Evolutionary conservation across 1,140 invertebrate species (phyloP).

Genomic region (Galleria mellonella): DNA sequence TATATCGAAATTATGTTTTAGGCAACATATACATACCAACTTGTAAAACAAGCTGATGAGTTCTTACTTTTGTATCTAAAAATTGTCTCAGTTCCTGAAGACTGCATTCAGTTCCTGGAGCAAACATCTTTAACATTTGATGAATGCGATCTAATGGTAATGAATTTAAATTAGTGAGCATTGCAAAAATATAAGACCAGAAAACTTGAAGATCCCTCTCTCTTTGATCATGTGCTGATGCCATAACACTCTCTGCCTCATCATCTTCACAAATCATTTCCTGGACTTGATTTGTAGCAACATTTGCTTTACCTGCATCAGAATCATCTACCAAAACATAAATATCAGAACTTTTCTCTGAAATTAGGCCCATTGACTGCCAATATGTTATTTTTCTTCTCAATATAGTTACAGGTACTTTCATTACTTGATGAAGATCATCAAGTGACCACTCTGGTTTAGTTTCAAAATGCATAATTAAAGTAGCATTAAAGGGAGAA

Average conservation of each 20-base stretch:
- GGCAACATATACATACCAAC: constrained; percentile 92
- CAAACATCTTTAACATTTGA: constrained; percentile 98
- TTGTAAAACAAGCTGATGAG: constrained; percentile 89
- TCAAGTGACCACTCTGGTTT: constrained; percentile 89
- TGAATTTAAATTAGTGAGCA: constrained; percentile 96
- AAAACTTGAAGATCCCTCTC: constrained; percentile 96
- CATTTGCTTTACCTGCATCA: constrained; percentile 56
- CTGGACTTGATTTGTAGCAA: constrained; percentile 57
- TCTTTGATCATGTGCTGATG: constrained; percentile 92
- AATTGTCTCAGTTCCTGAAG: constrained; percentile 91
- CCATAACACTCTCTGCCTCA: constrained; percentile 94
- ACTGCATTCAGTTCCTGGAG: constrained; percentile 91
- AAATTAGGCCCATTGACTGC: constrained; percentile 90
- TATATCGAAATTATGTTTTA: constrained; percentile 73
- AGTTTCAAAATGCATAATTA: constrained; percentile 95
- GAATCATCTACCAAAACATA: constrained; percentile 86
- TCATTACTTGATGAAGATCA: constrained; percentile 88
- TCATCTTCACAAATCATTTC: constrained; percentile 91
- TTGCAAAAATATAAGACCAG: constrained; percentile 97
- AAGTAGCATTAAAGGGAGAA: constrained; percentile 93
- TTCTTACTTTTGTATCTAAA: constrained; percentile 93
- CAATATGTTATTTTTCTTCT: constrained; percentile 92
- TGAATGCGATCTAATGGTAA: constrained; percentile 95
- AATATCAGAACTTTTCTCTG: constrained; percentile 83
- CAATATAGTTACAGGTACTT: constrained; percentile 87